Conservation (phyloP, 1,140 invertebrate genomes). For the Acromyrmex echinatior region DNA sequence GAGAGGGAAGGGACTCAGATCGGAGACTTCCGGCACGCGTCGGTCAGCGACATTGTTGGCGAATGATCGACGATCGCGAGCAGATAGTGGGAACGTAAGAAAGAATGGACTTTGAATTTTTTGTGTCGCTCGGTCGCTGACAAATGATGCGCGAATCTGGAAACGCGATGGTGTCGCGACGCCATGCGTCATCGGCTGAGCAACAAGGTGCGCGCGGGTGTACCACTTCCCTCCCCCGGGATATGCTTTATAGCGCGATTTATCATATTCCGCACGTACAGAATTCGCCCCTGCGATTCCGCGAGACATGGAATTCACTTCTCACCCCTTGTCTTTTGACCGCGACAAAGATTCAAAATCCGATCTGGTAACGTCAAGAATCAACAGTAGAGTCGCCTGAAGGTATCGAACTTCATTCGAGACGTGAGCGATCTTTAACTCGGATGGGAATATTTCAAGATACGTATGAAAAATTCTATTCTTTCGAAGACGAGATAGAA, state of each 20-base stretch:
- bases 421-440: background rate
- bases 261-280: conserved; percentile 54
- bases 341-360: conserved; percentile 29
- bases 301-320: conserved; percentile 32
- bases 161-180: conserved; percentile 57
- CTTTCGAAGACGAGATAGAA: background rate
- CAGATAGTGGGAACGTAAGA: conserved; percentile 55
- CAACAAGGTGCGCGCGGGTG: conserved; percentile 46
- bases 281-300: conserved; percentile 45
- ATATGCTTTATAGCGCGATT: conserved; percentile 63
- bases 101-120: conserved; percentile 64
- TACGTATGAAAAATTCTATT: conserved; percentile 3
- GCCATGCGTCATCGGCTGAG: conserved; percentile 59
- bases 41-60: conserved; percentile 59
- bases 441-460: background rate
- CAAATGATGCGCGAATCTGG: conserved; percentile 63
- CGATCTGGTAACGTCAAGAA: background rate
- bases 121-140: conserved; percentile 53
- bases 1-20: conserved; percentile 38
- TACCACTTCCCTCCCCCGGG: conserved; percentile 10
- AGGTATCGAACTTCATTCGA: conserved; percentile 2
- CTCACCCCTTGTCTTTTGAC: background rate
- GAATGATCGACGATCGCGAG: conserved; percentile 59
- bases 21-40: conserved; percentile 59
- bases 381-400: background rate